These are phyloP conservation scores for Psilopsiagon aymara DNA, from an alignment of 2,113 vertebrate genomes.

Conservation along the genomic window DNA sequence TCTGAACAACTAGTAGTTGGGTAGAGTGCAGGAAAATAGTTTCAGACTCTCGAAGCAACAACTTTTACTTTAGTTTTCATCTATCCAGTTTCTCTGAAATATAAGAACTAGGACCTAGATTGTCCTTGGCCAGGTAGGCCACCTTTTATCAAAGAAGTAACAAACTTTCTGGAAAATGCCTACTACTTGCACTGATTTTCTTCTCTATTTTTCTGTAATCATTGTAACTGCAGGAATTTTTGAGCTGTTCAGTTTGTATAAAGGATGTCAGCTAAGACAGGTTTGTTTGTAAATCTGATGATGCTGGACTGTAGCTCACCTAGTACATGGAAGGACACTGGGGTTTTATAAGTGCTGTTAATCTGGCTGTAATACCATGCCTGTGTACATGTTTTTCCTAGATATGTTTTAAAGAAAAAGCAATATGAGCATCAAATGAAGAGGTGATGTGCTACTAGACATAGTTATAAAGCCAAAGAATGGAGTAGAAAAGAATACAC, in stretches of 20 bases:
- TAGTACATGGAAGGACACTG: background rate
- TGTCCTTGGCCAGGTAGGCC: background rate
- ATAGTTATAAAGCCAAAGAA: background rate
- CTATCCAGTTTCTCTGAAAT: background rate
- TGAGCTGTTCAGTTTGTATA: background rate
- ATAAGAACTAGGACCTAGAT: background rate
- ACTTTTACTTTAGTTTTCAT: background rate
- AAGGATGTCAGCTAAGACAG: background rate
- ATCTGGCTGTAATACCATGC: background rate
- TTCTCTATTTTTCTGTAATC: background rate
- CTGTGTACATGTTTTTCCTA: background rate
- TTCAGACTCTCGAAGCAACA: background rate
- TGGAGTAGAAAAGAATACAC: background rate
- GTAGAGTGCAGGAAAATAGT: background rate
- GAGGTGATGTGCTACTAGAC: background rate
- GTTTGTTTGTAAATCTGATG: background rate
- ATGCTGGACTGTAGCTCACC: background rate
- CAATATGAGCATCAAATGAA: background rate
- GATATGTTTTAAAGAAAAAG: background rate
- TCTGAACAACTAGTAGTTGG: background rate
- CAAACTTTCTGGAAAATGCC: background rate
- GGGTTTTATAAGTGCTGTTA: background rate
- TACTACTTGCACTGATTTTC: background rate
- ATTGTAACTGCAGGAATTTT: background rate
- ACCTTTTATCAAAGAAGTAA: background rate